Conservation (phyloP, 2,888 invertebrate genomes). For the Dolichopus griseipennis region DNA sequence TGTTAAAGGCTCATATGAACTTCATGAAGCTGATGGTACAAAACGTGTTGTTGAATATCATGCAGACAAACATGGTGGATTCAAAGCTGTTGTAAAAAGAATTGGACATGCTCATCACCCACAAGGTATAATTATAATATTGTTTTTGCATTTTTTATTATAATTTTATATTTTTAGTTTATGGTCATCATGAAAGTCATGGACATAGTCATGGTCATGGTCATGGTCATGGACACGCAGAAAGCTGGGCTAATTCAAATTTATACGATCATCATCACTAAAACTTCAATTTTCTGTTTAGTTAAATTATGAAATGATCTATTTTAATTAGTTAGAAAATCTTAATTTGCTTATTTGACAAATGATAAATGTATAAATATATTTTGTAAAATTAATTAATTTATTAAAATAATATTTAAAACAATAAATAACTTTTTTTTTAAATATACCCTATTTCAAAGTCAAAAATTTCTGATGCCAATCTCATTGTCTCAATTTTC, state of each 20-base stretch:
- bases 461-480: too few relatives aligned
- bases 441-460: too few relatives aligned
- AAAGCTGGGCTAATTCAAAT: background rate
- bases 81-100: constrained; percentile 46
- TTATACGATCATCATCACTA: constrained; percentile 1
- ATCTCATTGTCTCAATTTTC: too few relatives aligned
- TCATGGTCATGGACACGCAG: constrained; percentile 1
- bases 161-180: too few relatives aligned
- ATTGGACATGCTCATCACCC: constrained; percentile 39
- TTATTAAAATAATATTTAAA: too few relatives aligned
- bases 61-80: constrained; percentile 45
- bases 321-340: too few relatives aligned
- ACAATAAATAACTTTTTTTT: too few relatives aligned
- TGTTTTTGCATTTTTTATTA: too few relatives aligned
- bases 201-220: background rate
- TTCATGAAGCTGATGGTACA: constrained; percentile 46
- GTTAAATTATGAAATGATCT: too few relatives aligned
- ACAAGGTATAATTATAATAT: background rate
- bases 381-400: too few relatives aligned
- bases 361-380: too few relatives aligned
- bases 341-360: too few relatives aligned
- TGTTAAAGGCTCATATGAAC: constrained; percentile 45
- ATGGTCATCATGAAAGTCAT: background rate
- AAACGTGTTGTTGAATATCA: constrained; percentile 46
- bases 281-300: background rate